These are phyloP conservation scores for Muscina levida DNA, from an alignment of 2,888 invertebrate genomes.

Conservation along the genomic window DNA sequence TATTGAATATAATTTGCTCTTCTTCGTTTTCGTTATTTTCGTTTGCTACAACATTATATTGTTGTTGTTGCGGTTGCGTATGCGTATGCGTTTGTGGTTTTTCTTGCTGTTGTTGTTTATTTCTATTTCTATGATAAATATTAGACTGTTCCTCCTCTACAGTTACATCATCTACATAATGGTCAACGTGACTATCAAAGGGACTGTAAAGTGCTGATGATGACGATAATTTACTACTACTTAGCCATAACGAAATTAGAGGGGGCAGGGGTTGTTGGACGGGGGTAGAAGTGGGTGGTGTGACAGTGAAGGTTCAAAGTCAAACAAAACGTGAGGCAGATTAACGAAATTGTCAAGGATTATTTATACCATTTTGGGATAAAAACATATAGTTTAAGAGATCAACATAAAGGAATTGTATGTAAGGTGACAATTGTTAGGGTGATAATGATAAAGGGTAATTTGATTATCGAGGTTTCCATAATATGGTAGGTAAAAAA, in stretches of 20 bases:
- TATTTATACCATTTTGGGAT: no score
- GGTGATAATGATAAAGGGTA: not conserved
- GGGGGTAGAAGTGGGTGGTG: no score
- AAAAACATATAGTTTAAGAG: conserved; percentile 19
- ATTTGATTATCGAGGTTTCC: no score
- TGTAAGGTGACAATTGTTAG: not conserved
- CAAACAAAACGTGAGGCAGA: no score
- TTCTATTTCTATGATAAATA: conserved; percentile 31
- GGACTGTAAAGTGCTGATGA: conserved; percentile 11
- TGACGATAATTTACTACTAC: conserved; percentile 53
- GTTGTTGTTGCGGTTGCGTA: not conserved
- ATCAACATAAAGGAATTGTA: not conserved
- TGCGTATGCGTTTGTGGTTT: no score
- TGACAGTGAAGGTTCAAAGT: no score
- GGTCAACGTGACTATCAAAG: conserved; percentile 17
- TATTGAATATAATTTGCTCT: conserved; percentile 65
- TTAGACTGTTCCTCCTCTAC: conserved; percentile 10
- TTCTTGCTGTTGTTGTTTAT: conserved; percentile 41
- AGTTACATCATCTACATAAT: not conserved
- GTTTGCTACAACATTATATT: conserved; percentile 29
- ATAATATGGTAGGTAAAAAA: conserved; percentile 5
- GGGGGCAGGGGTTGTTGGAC: not conserved
- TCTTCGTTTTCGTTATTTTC: conserved; percentile 48
- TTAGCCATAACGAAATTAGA: not conserved
- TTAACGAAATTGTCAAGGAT: no score